Conservation (phyloP, 92 coral and sea anemone genomes). For the Heteractis magnifica region DNA sequence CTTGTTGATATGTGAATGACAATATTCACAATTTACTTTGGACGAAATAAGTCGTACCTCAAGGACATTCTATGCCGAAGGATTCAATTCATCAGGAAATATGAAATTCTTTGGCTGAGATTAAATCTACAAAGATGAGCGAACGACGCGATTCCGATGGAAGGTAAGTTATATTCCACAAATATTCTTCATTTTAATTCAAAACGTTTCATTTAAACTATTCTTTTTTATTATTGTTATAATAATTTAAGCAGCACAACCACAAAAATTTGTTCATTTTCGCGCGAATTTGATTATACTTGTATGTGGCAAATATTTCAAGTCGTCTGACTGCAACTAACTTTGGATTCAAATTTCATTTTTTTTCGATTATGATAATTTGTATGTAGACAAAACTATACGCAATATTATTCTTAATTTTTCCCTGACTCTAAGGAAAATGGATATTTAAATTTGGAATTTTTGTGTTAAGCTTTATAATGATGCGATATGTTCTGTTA, state of each 20-base stretch:
- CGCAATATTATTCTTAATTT: not conserved
- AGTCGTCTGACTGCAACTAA: not conserved
- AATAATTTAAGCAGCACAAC: not conserved
- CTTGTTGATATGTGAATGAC: not conserved
- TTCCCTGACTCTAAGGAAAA: not conserved
- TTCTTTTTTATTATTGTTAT: not conserved
- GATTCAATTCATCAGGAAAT: not conserved
- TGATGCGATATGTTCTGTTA: not conserved
- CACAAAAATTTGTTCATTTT: not conserved
- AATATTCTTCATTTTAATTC: not conserved
- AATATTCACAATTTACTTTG: not conserved
- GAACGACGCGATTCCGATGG: slow-evolving; percentile 3
- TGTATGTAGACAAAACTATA: not conserved
- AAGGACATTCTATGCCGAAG: not conserved
- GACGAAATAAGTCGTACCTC: not conserved
- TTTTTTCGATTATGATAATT: not conserved
- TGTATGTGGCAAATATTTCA: not conserved
- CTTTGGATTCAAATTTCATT: not conserved
- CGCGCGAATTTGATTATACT: not conserved
- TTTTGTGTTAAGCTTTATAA: not conserved
- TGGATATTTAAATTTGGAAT: not conserved
- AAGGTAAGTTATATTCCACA: not conserved
- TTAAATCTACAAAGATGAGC: not conserved
- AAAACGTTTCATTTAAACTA: not conserved
- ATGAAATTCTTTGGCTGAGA: not conserved